Conservation (phyloP, 2,113 vertebrate genomes). For the Pterocles orientalis region DNA sequence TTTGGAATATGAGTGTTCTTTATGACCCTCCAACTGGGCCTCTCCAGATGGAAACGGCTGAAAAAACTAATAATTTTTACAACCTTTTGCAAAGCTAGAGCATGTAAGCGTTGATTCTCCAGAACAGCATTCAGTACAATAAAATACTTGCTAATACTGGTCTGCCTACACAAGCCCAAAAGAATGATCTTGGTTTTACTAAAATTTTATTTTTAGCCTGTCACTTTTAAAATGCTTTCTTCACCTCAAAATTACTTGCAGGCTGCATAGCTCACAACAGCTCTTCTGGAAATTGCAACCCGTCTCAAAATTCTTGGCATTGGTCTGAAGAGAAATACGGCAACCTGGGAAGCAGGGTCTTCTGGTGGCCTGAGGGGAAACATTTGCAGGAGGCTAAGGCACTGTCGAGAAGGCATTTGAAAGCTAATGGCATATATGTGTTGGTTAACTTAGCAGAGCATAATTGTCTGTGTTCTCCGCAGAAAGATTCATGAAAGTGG, state of each 20-base stretch:
- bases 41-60: conserved; percentile 6
- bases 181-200: neutral
- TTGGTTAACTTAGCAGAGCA: neutral
- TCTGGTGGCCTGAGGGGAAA: neutral
- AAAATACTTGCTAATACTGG: conserved; percentile 5
- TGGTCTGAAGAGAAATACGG: neutral
- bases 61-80: neutral
- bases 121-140: neutral
- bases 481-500: neutral
- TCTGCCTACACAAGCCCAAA: neutral
- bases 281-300: neutral
- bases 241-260: conserved; percentile 43
- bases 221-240: neutral
- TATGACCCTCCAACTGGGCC: neutral
- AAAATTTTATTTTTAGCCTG: neutral
- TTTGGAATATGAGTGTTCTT: neutral
- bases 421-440: neutral
- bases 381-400: neutral
- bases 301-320: neutral
- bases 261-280: neutral
- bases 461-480: neutral
- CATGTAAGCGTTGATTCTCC: neutral
- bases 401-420: neutral
- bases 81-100: neutral
- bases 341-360: neutral